Base-by-base conservation (phyloP, 1,140 invertebrate genomes). In the Hesperophylax magnus region DNA sequence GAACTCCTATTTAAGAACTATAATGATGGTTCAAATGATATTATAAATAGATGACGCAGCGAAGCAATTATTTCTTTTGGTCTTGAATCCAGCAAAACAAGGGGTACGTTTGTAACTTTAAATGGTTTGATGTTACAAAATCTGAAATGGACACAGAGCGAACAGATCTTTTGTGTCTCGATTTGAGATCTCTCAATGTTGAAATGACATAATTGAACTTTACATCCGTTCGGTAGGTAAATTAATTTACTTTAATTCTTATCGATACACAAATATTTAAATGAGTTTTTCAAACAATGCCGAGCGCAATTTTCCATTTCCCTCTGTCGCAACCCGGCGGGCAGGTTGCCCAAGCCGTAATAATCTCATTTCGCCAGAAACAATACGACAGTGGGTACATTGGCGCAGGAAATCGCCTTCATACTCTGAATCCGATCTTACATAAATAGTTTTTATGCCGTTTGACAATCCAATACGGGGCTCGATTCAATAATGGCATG, bases 381-480 rank as follows among this genome's bases (percentile, higher is more conserved):
- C 72, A 76, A 76, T 76, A 76, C 72, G 54, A 58, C 54, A 47
- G 39, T 14, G 11, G 22, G 56, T 60, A 69, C 60, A 67, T 24
- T 24, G 3, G 77, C 47, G 52, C 61, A 78, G 77, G 77, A 78
- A 78, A 78, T 69, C 61, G 53, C 77, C 63, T 78, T 78, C 77
- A 78, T 78, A 78, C 61, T 78, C 77, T 78, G 77, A 78, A 78
- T 78, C 61, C 77, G 77, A 78, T 78, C 61, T 78, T 78, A 69
- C 77, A 78, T 69, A 78, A 78, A 69, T 27, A 20, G 24, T 54
- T 61, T 72, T 67, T 34, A 47, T 53, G 69, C 61, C 77, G 63
- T 52, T 78, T 78, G 77, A 78, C 77, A 67, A 78, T 78, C 52
- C 69, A 67, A 78, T 76, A 76, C 72, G 24, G 22, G 31, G 24